Base-by-base conservation (phyloP, 2,888 invertebrate genomes). In the Tachina grossa region DNA sequence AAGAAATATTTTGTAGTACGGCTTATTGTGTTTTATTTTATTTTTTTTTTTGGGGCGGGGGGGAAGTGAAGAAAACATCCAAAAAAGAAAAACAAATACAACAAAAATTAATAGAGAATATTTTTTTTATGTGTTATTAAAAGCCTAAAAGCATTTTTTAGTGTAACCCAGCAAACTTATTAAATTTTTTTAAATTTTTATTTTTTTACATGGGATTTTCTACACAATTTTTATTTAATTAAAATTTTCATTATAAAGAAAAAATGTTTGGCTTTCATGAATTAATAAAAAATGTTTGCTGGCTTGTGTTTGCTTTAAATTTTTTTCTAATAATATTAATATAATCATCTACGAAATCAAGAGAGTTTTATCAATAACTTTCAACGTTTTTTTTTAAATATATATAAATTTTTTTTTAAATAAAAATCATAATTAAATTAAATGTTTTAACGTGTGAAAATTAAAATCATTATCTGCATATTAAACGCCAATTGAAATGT, bases 31-130 rank as follows among this genome's bases (percentile, higher is more conserved):
- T 19, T 51, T 68, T 55, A 0, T 31, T 5, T 31, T 31, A 3
- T 31, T 31, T 31, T 31, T 5, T 31, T 31, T 31, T 31, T 31
- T 31, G 2, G 61, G 55, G 55, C 57, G 74, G 55, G 47, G 39
- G 68, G 80, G 47, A n/a, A 41, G 80, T 81, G 49, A 74, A 74
- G 74, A 86, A 76, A 71, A 76, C 57, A 81, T 81, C 22, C 74
- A 83, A 63, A 81, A 82, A 77, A 75, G 47, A 59, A 80, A 76
- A 53, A 79, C 19, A 63, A 53, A 61, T 10, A 31, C 51, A 53
- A 76, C 19, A 49, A 22, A 69, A 82, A 63, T 78, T 78, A 39
- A 41, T 59, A 51, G 19, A 22, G 19, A 22, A 19, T 47, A 59
- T 39, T 22, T 53, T 22, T 53, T 45, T 31, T n/a, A 22, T 31